Base-by-base conservation (phyloP, 2,113 vertebrate genomes). In the Cisticola juncidis region DNA sequence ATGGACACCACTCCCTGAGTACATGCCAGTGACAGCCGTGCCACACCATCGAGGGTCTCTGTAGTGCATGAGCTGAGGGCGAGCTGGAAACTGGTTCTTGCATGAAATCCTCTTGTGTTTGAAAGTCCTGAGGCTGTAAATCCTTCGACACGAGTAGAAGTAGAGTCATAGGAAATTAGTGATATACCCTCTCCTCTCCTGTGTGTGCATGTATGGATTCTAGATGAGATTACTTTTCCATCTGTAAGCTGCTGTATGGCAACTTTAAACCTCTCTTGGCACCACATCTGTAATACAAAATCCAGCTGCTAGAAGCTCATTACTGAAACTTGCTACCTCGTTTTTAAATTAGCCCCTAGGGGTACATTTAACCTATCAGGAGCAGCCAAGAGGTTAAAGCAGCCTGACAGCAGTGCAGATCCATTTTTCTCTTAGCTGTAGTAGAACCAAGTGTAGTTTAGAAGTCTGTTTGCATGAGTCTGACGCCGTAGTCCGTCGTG, bases 21-120 rank as follows among this genome's bases (percentile, higher is more conserved):
- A 93, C 79, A 92, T 81, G 93, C 97, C 95, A 94, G 62, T 97
- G 97, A 92, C 90, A 90, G 95, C 94, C 97, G 92, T 98, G 97
- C 96, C 97, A 97, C 94, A 92, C 96, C 19, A 8, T 91, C 73
- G 21, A 97, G 96, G 96, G 96, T 97, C 95, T 98, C 95, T 93
- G 4, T 97, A 96, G 94, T 98, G 98, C 98, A 98, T 98, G 98
- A 97, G 94, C 95, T 96, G 97, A 94, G 95, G 89, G 96, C 82
- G n/a, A 97, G 90, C 97, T 85, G 92, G 95, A 95, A 97, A 95
- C 94, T 97, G 88, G 81, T 94, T 97, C 90, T 77, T 98, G 98
- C 98, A 98, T 98, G 98, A 97, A 85, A 77, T 89, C 66, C 62
- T 94, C 12, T 83, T 94, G 94, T 92, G 92, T 96, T 91, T 93